Evolutionary conservation across 2,113 vertebrate species (phyloP), one percentile per base, ranked within the genome.

Genomic region (Steatornis caripensis): DNA sequence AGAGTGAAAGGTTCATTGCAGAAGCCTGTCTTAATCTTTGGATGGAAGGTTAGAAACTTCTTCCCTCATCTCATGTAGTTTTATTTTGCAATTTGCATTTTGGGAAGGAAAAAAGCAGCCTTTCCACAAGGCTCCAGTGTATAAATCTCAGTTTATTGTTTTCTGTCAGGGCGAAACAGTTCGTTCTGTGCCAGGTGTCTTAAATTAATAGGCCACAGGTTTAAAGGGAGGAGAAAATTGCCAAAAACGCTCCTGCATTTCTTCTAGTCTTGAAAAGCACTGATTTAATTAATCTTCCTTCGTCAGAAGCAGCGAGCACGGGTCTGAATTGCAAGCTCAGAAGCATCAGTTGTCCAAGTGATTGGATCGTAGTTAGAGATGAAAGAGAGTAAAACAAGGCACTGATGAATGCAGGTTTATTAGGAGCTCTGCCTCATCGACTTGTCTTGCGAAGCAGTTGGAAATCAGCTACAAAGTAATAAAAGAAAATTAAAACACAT

Each of bases 401-500:
- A 91, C 57, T 96, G 95, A 97, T 66, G 80, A 83, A 95, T 95
- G 87, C 12, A 9, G 83, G 60, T 55, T 84, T 96, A 77, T 94
- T 71, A 94, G 95, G 92, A 95, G 84, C 96, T 97, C 70, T 85
- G 80, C 64, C 84, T 97, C 86, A 39, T 88, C 93, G 95, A 86
- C 75, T 88, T 68, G 49, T 83, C 92, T 93, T 22, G 29, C 51
- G 66, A 91, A 91, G 79, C 80, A 66, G 81, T 45, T 61, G 88
- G 60, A 96, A 95, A 96, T 83, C 1, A 58, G 93, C 94, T 84
- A 87, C 51, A 69, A 95, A 95, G 93, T 74, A 37, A 93, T 97
- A 97, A 98, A 97, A 98, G 91, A 41, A 96, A 97, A 97, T 97
- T 96, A 97, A 96, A 97, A 85, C 71, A 68, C 83, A 94, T 83